Percentiles rank a stretch among this genome's conserved stretches.
Evolutionary conservation across 1,140 invertebrate genomes (phyloP).

Genomic region (Tachypleus tridentatus): DNA sequence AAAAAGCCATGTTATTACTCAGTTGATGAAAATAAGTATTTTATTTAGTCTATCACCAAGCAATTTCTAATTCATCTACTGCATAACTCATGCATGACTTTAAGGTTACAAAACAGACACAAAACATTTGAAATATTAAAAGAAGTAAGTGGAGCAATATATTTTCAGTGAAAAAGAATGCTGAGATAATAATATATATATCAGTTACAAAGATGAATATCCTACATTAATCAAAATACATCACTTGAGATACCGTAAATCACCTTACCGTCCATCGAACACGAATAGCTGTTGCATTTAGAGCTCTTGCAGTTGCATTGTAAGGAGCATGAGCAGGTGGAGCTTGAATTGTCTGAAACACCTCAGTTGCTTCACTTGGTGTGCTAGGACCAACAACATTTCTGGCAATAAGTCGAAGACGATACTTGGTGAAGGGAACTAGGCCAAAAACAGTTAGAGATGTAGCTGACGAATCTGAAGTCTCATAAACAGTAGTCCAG

Average conservation of each 20-base stretch:
- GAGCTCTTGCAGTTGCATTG: conserved; percentile 87
- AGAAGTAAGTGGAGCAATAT: too few species aligned
- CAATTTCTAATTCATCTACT: too few species aligned
- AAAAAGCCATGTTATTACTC: too few species aligned
- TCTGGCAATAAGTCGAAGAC: conserved; percentile 73
- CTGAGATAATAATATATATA: too few species aligned
- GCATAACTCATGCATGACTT: too few species aligned
- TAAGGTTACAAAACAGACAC: too few species aligned
- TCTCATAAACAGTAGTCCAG: conserved; percentile 79
- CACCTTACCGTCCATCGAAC: conserved; percentile 85
- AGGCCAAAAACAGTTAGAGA: conserved; percentile 61
- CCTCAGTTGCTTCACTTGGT: conserved; percentile 81
- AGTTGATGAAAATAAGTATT: too few species aligned
- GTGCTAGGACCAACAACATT: conserved; percentile 87
- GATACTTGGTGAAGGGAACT: conserved; percentile 80
- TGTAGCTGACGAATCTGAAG: conserved; percentile 58
- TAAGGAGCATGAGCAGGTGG: conserved; percentile 82
- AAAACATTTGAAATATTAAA: too few species aligned
- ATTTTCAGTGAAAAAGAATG: too few species aligned
- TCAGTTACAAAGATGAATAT: too few species aligned
- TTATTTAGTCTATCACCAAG: too few species aligned
- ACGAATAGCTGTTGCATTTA: conserved; percentile 79
- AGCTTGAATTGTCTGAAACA: conserved; percentile 92
- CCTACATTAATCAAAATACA: too few species aligned
- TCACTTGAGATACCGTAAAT: conserved; percentile 24